phyloP scores from a whole-genome alignment of 2,888 invertebrate genomes.

The Dasysyrphus albostriatus region DNA sequence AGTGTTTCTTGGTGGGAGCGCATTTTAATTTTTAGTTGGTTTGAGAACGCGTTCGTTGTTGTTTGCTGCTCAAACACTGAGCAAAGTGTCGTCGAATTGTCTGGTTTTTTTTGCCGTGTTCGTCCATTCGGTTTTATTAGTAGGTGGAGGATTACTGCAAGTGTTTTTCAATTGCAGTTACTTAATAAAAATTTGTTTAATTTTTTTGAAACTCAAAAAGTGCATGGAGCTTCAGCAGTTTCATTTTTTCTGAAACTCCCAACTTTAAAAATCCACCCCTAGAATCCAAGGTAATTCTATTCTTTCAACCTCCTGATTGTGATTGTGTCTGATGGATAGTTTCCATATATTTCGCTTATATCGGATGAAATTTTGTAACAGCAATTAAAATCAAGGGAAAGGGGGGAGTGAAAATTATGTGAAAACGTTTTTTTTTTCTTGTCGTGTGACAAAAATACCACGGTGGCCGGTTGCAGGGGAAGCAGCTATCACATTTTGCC shows the following conservation, averaged over 20 bases:
- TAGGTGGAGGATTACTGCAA: neutral
- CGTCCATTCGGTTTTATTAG: neutral
- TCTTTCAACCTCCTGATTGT: neutral
- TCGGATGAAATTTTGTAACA: conserved; percentile 19
- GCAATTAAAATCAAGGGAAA: neutral
- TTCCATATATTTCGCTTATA: conserved; percentile 54
- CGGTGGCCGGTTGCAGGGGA: neutral
- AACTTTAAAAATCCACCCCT: conserved; percentile 40
- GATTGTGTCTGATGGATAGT: neutral
- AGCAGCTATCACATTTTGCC: conserved; percentile 25
- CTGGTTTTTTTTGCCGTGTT: conserved; percentile 39
- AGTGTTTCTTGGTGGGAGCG: conserved; percentile 57
- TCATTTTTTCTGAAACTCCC: conserved; percentile 24
- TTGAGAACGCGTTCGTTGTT: conserved; percentile 71
- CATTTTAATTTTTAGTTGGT: conserved; percentile 59
- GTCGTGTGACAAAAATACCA: conserved; percentile 18
- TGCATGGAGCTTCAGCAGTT: conserved; percentile 59
- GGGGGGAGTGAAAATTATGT: conserved; percentile 22
- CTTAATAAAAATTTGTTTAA: conserved; percentile 9
- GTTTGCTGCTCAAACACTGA: conserved; percentile 43
- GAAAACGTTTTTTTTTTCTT: conserved; percentile 12
- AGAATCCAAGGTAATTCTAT: conserved; percentile 54
- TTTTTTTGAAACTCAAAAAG: conserved; percentile 17
- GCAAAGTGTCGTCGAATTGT: conserved; percentile 35
- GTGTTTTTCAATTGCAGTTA: conserved; percentile 18